Conservation (phyloP, 2,113 vertebrate species). For the Eolophus roseicapilla region DNA sequence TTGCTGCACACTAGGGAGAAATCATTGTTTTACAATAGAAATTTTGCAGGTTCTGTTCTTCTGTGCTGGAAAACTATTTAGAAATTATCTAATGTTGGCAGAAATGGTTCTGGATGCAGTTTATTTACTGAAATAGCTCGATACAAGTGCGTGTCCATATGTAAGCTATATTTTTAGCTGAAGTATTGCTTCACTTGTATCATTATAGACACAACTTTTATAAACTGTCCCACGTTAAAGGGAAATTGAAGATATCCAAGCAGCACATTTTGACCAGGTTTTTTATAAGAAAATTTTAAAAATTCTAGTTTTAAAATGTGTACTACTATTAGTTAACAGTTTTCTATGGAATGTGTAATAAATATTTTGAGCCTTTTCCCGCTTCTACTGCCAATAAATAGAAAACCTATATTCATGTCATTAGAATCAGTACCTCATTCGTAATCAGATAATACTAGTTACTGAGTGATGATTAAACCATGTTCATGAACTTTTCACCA, state of each 20-base stretch:
- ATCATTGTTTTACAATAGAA: not conserved
- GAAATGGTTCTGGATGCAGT: not conserved
- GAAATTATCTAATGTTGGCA: not conserved
- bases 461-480: not conserved
- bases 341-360: not conserved
- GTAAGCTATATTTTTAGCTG: not conserved
- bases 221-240: not conserved
- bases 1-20: not conserved
- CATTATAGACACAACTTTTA: not conserved
- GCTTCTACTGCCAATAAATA: not conserved
- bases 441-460: not conserved
- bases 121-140: slow-evolving; percentile 3
- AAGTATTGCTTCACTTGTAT: not conserved
- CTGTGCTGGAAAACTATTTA: slow-evolving; percentile 12
- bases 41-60: not conserved
- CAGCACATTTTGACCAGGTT: not conserved
- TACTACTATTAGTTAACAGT: not conserved
- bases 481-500: not conserved
- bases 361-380: not conserved
- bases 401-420: not conserved
- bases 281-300: not conserved
- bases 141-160: not conserved
- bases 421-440: not conserved
- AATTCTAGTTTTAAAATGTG: not conserved
- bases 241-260: not conserved